Base-by-base conservation (phyloP, 2,113 vertebrate species). In the Taurulus bubalis region DNA sequence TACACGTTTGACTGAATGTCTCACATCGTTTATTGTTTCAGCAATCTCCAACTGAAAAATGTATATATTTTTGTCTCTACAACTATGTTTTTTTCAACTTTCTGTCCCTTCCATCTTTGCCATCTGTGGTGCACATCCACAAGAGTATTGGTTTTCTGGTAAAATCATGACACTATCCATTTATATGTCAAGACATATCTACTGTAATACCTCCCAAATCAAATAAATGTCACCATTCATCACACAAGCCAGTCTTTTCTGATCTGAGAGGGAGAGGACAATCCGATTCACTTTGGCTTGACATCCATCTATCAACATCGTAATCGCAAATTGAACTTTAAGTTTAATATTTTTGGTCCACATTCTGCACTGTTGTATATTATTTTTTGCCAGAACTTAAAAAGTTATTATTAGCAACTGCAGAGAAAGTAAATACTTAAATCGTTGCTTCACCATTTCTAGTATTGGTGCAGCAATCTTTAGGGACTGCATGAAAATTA, bases 221-320 rank as follows among this genome's bases (percentile, higher is more conserved):
- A 88, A 92, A 95, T 95, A 93, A 94, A 93, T 89, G 89, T 85
- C 90, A 91, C 64, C 90, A 93, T 94, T 91, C 84, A 91, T 93
- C 91, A 92, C 77, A 82, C 12, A 67, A 65, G 55, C 69, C 74
- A 82, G 89, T 91, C 77, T 89, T 78, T 65, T 91, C 90, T 85
- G 77, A 91, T 90, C 87, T 82, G 30, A 90, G 79, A 89, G 75
- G 77, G 77, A 81, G 65, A 79, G 75, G 78, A 79, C 90, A 92
- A 93, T 91, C 87, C 68, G 80, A 92, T 94, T 91, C 82, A 86
- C 79, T 89, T 84, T 60, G 83, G 55, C 76, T 69, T 92, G 78
- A 90, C 85, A 86, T 92, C 84, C 84, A 93, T 93, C 90, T 68
- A 87, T 92, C 92, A 92, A 71, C 70, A 83, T 90, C 40, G 45